Conservation (phyloP, 2,888 invertebrate genomes). For the Latrodectus hesperus region DNA sequence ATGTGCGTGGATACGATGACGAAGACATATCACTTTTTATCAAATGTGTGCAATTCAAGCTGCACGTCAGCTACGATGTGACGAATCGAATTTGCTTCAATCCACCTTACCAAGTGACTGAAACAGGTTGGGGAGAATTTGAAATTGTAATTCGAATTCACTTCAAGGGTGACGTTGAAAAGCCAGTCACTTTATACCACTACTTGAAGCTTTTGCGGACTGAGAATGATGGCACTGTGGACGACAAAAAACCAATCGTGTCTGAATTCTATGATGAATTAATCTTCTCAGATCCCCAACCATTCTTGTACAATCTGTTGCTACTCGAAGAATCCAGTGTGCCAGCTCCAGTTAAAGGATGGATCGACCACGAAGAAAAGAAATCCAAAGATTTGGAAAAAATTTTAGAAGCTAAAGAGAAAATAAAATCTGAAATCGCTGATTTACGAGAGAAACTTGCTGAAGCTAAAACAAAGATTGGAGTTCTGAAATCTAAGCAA, state of each 20-base stretch:
- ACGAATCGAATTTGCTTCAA: slow-evolving; percentile 91
- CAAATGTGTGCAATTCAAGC: slow-evolving; percentile 93
- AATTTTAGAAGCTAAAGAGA: slow-evolving; percentile 73
- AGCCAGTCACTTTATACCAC: slow-evolving; percentile 81
- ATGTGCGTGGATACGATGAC: slow-evolving; percentile 89
- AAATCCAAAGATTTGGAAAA: slow-evolving; percentile 17
- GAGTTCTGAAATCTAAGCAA: slow-evolving; percentile 1
- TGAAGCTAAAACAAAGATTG: slow-evolving; percentile 80
- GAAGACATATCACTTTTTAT: slow-evolving; percentile 80
- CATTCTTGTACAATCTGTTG: slow-evolving; percentile 89
- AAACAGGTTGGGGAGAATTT: slow-evolving; percentile 99
- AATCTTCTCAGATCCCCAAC: slow-evolving; percentile 76
- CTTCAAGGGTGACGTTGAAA: slow-evolving; percentile 96
- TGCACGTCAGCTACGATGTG: slow-evolving; percentile 97
- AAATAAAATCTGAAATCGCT: slow-evolving; percentile 89
- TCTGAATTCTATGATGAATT: slow-evolving; percentile 30
- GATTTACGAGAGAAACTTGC: slow-evolving; percentile 98
- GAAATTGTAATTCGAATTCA: slow-evolving; percentile 98
- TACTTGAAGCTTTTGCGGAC: slow-evolving; percentile 7
- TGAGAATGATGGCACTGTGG: slow-evolving; percentile 70
- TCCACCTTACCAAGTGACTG: slow-evolving; percentile 96
- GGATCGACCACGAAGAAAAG: slow-evolving; percentile 86
- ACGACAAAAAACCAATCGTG: neutral
- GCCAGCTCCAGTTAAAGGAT: slow-evolving; percentile 85
- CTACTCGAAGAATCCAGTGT: slow-evolving; percentile 83